Evolutionary conservation across 2,797 vertebrate genomes (phyloP), one percentile per base, ranked within the genome.

Genomic region (Synanceia verrucosa): DNA sequence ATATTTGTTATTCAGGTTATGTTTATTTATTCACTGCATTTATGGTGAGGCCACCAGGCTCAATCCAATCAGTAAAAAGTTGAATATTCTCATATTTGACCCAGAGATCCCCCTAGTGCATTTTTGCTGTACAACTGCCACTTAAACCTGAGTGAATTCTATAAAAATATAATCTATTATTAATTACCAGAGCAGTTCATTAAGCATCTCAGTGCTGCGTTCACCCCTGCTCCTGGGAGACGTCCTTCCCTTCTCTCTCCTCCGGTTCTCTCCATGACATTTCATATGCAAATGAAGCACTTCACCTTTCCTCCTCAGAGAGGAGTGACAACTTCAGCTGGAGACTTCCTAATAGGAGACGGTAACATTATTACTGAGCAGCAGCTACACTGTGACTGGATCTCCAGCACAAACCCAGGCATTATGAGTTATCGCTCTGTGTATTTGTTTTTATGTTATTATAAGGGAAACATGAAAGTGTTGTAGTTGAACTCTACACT

Each of bases 261-360:
- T 37, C 66, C 19, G n/a, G 44, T 66, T 50, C 72, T 50, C 19
- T 33, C 34, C 21, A 64, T 87, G 89, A 88, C 85, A 88, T 88
- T 89, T 81, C 43, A 5, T 70, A 91, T 89, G 90, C 91, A 88
- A 92, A 89, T 89, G 63, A 88, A 70, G 67, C 63, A 28, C 61
- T 70, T 84, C 74, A 72, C 85, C 82, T 82, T 81, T 76, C 58
- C 57, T 69, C 68, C 29, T 63, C 23, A 21, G 52, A 62, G 59
- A 34, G 48, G 60, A 65, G 57, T 67, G 76, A 70, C 64, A 65
- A 65, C 82, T 81, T 62, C 68, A 74, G 61, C 84, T 58, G 48
- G 47, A 79, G 50, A 69, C 69, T 33, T 11, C 11, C 21, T 68
- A 53, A 58, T 63, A 70, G 39, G 16, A 83, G 66, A 71, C 58